Evolutionary conservation across 2,113 vertebrate species (phyloP), one percentile per base, ranked within the genome.

Genomic region (Oncorhynchus nerka): DNA sequence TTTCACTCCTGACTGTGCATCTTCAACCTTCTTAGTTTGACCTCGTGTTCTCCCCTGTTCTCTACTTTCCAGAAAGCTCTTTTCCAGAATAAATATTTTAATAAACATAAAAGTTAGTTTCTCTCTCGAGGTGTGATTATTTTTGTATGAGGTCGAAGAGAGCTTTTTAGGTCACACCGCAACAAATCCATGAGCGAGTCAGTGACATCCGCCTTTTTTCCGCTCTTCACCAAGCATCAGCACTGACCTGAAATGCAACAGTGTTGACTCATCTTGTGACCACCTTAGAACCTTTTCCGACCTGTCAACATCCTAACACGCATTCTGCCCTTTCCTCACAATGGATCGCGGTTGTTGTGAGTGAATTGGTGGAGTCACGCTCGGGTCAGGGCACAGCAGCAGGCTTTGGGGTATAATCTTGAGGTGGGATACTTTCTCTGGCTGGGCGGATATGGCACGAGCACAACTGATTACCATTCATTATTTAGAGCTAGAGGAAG

Each of bases 121-220:
- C 70, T 3, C 73, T 79, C 85, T 79, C 73, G 71, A 85, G 85
- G 88, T 76, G 19, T 20, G 9, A 88, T 91, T 76, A 89, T 66
- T 90, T 85, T 92, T 93, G 90, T 77, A 92, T 91, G 87, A 92
- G 79, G 76, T 68, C 70, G 55, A 73, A 73, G 76, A 77, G 78
- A 69, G 72, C 65, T 79, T 89, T 89, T 89, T 75, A 79, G 84
- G 79, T 87, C 81, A 81, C 70, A 79, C 68, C 19, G 79, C 77
- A 73, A 86, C 34, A 78, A 83, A 80, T 81, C 59, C 74, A 75
- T 45, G 24, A 64, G 77, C 78, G 70, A 74, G 67, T 65, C 59
- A 75, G 11, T 3, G 5, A 80, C 73, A 75, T 77, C 15, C 13
- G 70, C 22, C 66, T 73, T 75, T 13, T 19, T 19, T 12, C 73